Percentiles rank a stretch among this genome's conserved stretches.
Conservation (phyloP, 2,888 invertebrate genomes). For the Achlya flavicornis region DNA sequence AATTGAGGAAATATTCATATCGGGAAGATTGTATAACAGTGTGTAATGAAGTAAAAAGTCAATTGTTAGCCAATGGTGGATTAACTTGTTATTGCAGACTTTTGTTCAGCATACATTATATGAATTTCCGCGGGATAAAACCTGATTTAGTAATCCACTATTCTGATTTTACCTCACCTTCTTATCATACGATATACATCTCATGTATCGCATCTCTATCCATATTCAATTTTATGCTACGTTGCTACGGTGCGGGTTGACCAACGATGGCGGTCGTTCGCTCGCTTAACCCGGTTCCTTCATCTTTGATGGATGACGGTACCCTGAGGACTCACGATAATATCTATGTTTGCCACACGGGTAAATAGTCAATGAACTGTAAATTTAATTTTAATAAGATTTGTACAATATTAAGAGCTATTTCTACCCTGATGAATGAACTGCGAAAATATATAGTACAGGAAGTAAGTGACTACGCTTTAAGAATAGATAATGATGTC, state of each 20-base stretch:
- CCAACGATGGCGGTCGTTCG: constrained; percentile 26
- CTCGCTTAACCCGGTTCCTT: constrained; percentile 21
- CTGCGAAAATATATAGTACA: too few species aligned
- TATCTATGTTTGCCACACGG: constrained; percentile 13
- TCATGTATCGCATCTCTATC: neutral
- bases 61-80: too few species aligned
- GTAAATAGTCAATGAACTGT: constrained; percentile 28
- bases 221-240: neutral
- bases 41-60: neutral
- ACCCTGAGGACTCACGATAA: constrained; percentile 19
- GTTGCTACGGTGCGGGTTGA: neutral
- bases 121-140: too few species aligned
- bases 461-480: too few species aligned
- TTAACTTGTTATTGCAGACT: too few species aligned
- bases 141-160: too few species aligned
- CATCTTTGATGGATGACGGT: constrained; percentile 32
- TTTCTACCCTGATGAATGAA: too few species aligned
- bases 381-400: too few species aligned
- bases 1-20: neutral
- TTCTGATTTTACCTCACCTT: too few species aligned
- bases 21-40: neutral
- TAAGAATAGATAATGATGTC: too few species aligned
- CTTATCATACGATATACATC: neutral
- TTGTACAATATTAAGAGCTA: too few species aligned
- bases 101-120: too few species aligned